A percentile compares a stretch with the other conserved stretches of the same genome.
phyloP scores from a whole-genome alignment of 2,888 invertebrate genomes.

The Perizoma flavofasciatum region DNA sequence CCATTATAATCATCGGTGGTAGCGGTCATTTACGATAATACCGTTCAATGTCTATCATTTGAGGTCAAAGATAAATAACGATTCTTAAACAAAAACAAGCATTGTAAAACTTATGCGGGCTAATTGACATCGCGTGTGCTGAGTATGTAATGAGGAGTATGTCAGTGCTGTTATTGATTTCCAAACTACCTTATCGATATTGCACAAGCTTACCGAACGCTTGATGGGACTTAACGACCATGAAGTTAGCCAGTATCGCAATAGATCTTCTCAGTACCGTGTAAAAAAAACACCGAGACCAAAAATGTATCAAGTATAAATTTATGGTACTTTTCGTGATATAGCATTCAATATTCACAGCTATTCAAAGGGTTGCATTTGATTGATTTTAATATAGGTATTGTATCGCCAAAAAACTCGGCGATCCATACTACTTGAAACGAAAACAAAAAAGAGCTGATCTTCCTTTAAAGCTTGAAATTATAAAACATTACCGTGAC shows the following conservation, averaged over 20 bases:
- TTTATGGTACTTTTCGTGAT: no score
- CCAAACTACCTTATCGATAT: constrained; percentile 45
- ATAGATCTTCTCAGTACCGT: no score
- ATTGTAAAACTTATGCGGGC: constrained; percentile 62
- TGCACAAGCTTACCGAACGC: constrained; percentile 19
- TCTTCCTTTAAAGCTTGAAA: constrained; percentile 1
- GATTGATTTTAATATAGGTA: no score
- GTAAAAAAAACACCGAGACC: no score
- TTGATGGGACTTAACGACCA: neutral
- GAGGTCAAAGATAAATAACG: constrained; percentile 52
- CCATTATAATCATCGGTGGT: constrained; percentile 7
- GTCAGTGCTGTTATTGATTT: constrained; percentile 48
- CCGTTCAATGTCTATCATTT: constrained; percentile 35
- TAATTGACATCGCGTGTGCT: constrained; percentile 63
- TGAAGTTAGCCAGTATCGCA: neutral
- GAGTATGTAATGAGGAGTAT: constrained; percentile 50
- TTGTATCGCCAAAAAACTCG: neutral
- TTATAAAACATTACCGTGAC: constrained; percentile 32
- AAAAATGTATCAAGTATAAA: no score
- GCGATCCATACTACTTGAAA: no score
- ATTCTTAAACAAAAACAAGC: constrained; percentile 57
- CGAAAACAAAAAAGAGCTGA: constrained; percentile 18
- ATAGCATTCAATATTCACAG: no score
- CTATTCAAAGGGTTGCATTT: no score
- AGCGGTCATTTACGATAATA: constrained; percentile 27